These are phyloP conservation scores for Sphecodes monilicornis DNA, from an alignment of 2,888 invertebrate genomes.

Conservation along the genomic window DNA sequence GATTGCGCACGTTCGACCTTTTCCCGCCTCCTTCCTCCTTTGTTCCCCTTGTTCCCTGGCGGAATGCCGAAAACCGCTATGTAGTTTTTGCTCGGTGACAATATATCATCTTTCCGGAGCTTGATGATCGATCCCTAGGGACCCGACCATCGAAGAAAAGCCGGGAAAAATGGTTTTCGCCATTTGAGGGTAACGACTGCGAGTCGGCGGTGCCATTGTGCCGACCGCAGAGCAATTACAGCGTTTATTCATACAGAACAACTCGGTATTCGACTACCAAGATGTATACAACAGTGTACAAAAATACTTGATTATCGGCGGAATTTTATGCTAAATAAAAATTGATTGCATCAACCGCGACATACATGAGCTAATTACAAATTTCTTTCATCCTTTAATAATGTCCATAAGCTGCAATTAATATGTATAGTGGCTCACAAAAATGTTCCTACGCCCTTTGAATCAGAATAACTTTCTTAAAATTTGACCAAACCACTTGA, in stretches of 20 bases:
- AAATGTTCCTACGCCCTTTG: too few relatives aligned
- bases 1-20: slow-evolving; percentile 66
- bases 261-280: background rate
- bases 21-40: slow-evolving; percentile 32
- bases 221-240: background rate
- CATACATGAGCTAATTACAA: too few relatives aligned
- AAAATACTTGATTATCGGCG: too few relatives aligned
- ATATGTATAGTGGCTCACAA: too few relatives aligned
- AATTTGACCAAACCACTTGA: too few relatives aligned
- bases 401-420: too few relatives aligned
- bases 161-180: background rate
- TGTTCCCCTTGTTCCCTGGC: slow-evolving; percentile 13
- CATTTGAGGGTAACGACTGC: background rate
- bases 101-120: slow-evolving; percentile 10
- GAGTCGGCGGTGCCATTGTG: background rate
- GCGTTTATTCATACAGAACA: background rate
- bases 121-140: background rate
- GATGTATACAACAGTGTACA: background rate
- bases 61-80: slow-evolving; percentile 63
- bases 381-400: too few relatives aligned
- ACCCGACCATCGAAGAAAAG: background rate
- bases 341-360: too few relatives aligned
- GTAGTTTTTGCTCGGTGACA: slow-evolving; percentile 42
- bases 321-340: too few relatives aligned
- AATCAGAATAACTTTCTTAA: too few relatives aligned